Conservation (phyloP, 2,797 vertebrate species). For the Anguilla pacifica region DNA sequence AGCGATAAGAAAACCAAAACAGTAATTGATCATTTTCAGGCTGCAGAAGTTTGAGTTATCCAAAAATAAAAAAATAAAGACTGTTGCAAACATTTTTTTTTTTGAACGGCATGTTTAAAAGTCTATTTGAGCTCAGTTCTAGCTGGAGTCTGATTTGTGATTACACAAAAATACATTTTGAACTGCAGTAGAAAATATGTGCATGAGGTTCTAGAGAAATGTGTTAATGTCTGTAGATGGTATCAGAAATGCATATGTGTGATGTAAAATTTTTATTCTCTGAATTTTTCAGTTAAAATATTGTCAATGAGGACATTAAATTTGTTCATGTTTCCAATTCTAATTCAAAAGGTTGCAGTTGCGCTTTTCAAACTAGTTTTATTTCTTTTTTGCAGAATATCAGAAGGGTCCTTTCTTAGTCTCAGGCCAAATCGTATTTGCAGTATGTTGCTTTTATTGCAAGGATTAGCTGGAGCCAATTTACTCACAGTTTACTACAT, state of each 20-base stretch:
- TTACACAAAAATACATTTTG: neutral
- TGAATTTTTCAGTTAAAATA: neutral
- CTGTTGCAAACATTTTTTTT: neutral
- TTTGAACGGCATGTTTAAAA: neutral
- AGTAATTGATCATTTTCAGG: neutral
- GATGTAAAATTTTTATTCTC: neutral
- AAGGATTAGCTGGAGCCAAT: constrained; percentile 52
- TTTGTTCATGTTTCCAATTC: neutral
- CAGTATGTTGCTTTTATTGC: constrained; percentile 27
- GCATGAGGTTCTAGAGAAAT: neutral
- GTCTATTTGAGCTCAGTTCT: neutral
- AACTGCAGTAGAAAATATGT: neutral
- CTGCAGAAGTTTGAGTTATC: neutral
- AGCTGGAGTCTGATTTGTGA: neutral
- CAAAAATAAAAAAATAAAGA: neutral
- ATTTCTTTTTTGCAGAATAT: constrained; percentile 28
- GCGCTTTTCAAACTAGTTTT: constrained; percentile 14
- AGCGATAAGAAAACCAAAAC: neutral
- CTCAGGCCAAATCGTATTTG: constrained; percentile 21
- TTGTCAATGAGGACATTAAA: neutral
- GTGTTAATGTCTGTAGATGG: neutral
- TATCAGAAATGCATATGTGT: neutral
- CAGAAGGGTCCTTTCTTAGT: neutral
- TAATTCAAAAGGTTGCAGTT: neutral
- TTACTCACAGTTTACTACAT: constrained; percentile 57